Evolutionary conservation across 2,113 vertebrate species (phyloP).

Genomic region (Isurus oxyrinchus): DNA sequence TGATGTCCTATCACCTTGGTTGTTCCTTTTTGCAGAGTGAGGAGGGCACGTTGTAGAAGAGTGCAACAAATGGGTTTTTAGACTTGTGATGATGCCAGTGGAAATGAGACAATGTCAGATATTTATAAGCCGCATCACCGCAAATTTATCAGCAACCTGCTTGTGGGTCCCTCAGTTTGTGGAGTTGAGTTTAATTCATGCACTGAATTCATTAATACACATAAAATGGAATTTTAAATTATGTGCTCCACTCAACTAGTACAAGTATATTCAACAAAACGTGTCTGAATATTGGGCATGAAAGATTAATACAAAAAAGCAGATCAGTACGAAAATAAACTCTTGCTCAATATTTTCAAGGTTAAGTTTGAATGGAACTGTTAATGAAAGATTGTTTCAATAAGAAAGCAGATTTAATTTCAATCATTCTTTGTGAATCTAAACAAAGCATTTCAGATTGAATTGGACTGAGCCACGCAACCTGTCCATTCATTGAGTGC

Average conservation of each 20-base stretch:
- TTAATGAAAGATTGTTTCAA: not conserved
- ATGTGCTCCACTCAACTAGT: not conserved
- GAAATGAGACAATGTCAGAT: not conserved
- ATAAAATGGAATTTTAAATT: not conserved
- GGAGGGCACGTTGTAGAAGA: not conserved
- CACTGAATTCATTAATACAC: not conserved
- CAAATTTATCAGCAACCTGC: not conserved
- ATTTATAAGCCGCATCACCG: not conserved
- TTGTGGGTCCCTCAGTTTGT: not conserved
- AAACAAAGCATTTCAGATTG: not conserved
- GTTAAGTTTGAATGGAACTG: not conserved
- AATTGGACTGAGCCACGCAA: not conserved
- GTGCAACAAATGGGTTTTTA: not conserved
- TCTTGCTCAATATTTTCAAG: not conserved
- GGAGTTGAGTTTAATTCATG: not conserved
- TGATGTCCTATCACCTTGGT: not conserved
- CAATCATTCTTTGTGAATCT: not conserved
- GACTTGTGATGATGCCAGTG: not conserved
- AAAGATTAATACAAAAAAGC: not conserved
- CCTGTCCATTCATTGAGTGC: not conserved
- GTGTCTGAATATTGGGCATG: not conserved
- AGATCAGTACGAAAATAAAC: not conserved
- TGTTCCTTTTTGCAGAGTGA: not conserved
- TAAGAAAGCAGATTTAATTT: not conserved
- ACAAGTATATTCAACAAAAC: not conserved